Conservation (phyloP, 2,888 invertebrate genomes). For the Bhutanitis thaidina region DNA sequence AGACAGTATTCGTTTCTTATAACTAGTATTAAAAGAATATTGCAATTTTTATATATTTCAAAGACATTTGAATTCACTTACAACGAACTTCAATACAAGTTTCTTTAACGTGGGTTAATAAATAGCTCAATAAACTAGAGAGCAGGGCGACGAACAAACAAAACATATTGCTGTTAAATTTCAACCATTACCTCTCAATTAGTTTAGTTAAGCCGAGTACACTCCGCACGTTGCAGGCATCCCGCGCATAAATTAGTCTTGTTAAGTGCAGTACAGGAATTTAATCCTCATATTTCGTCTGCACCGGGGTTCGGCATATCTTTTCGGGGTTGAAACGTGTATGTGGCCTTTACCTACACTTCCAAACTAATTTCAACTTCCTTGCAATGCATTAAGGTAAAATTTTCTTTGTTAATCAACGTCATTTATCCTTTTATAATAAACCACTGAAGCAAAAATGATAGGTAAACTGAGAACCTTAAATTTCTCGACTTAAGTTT, state of each 20-base stretch:
- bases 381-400: slow-evolving; percentile 33
- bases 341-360: slow-evolving; percentile 32
- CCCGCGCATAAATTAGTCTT: slow-evolving; percentile 74
- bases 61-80: neutral
- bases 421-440: slow-evolving; percentile 27
- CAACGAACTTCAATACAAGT: neutral
- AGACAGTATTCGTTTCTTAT: too few relatives aligned
- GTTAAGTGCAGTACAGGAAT: slow-evolving; percentile 78
- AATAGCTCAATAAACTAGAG: slow-evolving; percentile 4
- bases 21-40: too few relatives aligned
- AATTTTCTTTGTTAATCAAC: slow-evolving; percentile 35
- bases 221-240: slow-evolving; percentile 47
- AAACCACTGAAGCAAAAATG: slow-evolving; percentile 16
- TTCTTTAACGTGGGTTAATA: neutral
- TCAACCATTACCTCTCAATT: slow-evolving; percentile 72
- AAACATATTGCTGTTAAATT: slow-evolving; percentile 53
- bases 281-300: slow-evolving; percentile 80
- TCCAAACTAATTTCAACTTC: slow-evolving; percentile 42
- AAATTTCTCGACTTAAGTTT: slow-evolving; percentile 18
- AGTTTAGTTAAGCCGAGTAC: slow-evolving; percentile 64
- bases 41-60: too few relatives aligned
- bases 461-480: slow-evolving; percentile 14
- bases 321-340: slow-evolving; percentile 66
- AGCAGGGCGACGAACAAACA: slow-evolving; percentile 30
- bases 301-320: slow-evolving; percentile 68